Conservation (phyloP, 2,797 vertebrate species). For the Hapalemur alaotrensis region DNA sequence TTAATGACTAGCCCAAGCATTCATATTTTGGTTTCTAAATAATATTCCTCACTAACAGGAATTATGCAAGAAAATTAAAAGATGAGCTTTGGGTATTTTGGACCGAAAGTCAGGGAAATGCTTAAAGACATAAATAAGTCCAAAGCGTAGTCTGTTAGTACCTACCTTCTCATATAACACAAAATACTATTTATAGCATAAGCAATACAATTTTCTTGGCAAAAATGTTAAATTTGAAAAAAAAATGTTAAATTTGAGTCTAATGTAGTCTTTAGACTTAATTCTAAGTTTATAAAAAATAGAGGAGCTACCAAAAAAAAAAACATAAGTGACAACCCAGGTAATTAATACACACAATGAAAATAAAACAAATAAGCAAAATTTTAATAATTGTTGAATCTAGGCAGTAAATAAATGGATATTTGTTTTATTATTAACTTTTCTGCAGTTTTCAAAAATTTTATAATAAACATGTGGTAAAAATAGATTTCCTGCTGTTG, state of each 20-base stretch:
- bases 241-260: background rate
- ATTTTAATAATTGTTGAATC: background rate
- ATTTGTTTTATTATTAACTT: background rate
- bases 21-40: background rate
- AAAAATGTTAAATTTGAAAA: background rate
- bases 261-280: background rate
- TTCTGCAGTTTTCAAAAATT: background rate
- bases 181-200: background rate
- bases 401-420: background rate
- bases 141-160: background rate
- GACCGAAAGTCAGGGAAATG: background rate
- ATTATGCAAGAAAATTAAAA: background rate
- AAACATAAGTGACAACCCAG: background rate
- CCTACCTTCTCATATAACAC: background rate
- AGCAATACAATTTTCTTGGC: background rate
- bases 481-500: background rate
- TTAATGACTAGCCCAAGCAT: background rate
- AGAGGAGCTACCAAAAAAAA: background rate
- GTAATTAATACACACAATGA: background rate
- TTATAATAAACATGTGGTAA: background rate
- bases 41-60: background rate
- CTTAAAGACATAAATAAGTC: background rate
- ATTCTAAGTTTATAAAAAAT: background rate
- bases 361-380: background rate
- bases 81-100: background rate